Base-by-base conservation (phyloP, 2,888 invertebrate genomes). In the Rotaria socialis region DNA sequence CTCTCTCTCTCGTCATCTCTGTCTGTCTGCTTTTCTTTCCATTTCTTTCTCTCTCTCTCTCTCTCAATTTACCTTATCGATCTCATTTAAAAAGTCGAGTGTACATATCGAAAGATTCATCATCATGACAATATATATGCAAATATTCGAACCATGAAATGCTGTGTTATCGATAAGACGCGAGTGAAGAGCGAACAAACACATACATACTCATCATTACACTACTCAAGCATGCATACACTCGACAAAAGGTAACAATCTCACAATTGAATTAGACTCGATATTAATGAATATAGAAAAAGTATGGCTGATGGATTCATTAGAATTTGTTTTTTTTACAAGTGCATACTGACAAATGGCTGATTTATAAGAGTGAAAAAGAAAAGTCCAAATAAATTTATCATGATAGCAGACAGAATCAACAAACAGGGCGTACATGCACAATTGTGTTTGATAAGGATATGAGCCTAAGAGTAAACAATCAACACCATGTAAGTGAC, bases 131-230 rank as follows among this genome's bases (percentile, higher is more conserved):
- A 67, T 67, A 67, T 67, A 67, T 67, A 67, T 67, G 67, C 67
- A 67, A 67, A 67, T 67, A 67, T 67, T 35, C 67, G 67, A 67
- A 67, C 67, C 35, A 67, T 67, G 67, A 67, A 67, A 67, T 67
- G 27, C 35, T 67, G 35, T 35, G 67, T 67, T 67, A 67, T 67
- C 67, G 67, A 67, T 67, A 67, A 67, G 67, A 67, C 35, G 67
- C 2, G 67, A 35, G 35, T 27, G 67, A 11, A 67, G 27, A 67
- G 27, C 27, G 35, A 35, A 35, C 27, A 41, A 2, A 67, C 19
- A 35, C 6, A 67, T 35, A 67, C 16, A 67, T 19, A 67, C 67
- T 67, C 67, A 67, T 67, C 35, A 67, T 67, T 67, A 67, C 67
- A 67, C 67, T 67, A 67, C 67, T 67, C 67, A 67, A 67, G 67